Evolutionary conservation across 2,113 vertebrate species (phyloP).

Genomic region (Nasalis larvatus): DNA sequence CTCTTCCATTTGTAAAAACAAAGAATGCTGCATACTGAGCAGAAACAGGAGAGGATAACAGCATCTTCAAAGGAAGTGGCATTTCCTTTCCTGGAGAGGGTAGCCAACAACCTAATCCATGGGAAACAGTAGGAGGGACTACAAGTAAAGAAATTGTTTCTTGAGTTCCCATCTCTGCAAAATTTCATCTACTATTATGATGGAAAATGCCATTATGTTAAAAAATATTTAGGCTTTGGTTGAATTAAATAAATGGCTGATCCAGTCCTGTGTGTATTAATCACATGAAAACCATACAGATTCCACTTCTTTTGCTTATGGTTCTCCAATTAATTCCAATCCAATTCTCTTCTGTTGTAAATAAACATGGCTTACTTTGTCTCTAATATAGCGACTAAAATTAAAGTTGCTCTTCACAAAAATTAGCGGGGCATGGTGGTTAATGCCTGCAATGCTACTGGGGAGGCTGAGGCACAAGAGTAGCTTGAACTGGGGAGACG

Average conservation of each 20-base stretch:
- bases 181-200: neutral
- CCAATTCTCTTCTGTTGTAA: neutral
- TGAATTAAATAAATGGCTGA: neutral
- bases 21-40: neutral
- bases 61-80: neutral
- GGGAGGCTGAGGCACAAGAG: too few relatives aligned
- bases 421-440: too few relatives aligned
- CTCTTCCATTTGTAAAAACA: conserved; percentile 43
- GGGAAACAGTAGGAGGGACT: conserved; percentile 11
- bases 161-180: neutral
- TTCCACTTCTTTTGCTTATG: neutral
- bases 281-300: neutral
- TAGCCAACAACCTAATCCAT: conserved; percentile 48
- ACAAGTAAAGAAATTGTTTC: conserved; percentile 3
- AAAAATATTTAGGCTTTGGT: neutral
- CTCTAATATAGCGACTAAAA: neutral
- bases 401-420: neutral
- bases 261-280: neutral
- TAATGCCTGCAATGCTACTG: too few relatives aligned
- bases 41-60: neutral
- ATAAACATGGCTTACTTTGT: neutral
- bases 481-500: too few relatives aligned
- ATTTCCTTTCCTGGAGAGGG: conserved; percentile 49
- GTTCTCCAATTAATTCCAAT: conserved; percentile 4
- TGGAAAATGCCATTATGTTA: neutral